Evolutionary conservation across 1,140 invertebrate species (phyloP), one percentile per base, ranked within the genome.

Genomic region (Drosophila parvula): DNA sequence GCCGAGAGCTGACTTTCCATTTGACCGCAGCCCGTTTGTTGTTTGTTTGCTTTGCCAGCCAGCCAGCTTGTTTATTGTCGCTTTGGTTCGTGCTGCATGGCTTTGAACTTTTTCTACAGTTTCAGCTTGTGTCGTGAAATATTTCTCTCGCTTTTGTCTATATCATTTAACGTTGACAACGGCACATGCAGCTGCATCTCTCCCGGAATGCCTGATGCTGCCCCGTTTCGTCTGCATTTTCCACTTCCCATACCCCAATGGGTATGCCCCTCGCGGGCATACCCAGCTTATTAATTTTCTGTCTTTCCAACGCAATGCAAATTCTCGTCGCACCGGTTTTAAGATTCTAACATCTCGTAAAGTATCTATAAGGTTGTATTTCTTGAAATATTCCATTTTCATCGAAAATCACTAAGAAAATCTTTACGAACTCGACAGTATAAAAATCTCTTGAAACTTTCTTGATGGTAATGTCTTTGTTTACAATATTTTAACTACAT

Each of bases 1-100:
- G 34, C 36, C 18, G 71, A 83, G 71, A 83, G 76, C 70, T 88
- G 80, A 88, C 83, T 88, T 88, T 88, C 83, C 79, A 80, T 88
- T 88, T 89, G 83, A 89, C 84, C 79, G 84, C 79, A 83, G 80
- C 84, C 64, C 63, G 83, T 62, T 78, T 63, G 69, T 62, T 68
- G 47, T 36, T 63, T 74, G 50, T 77, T 57, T 51, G 65, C 34
- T 56, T 55, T n/a, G n/a, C n/a, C n/a, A n/a, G 34, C 51, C 50
- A 51, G 40, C 45, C 71, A 78, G 80, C 76, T 74, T 79, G 83
- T 69, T 78, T 80, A 59, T 79, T 71, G 57, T 81, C 56, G 51
- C 64, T 67, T 83, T 79, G 80, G 79, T 76, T 81, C 67, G 78
- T 74, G 55, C 41, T 75, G 69, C 68, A 67, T 85, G 81, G 78